Conservation (phyloP, 2,797 vertebrate genomes). For the Eulemur mongoz region DNA sequence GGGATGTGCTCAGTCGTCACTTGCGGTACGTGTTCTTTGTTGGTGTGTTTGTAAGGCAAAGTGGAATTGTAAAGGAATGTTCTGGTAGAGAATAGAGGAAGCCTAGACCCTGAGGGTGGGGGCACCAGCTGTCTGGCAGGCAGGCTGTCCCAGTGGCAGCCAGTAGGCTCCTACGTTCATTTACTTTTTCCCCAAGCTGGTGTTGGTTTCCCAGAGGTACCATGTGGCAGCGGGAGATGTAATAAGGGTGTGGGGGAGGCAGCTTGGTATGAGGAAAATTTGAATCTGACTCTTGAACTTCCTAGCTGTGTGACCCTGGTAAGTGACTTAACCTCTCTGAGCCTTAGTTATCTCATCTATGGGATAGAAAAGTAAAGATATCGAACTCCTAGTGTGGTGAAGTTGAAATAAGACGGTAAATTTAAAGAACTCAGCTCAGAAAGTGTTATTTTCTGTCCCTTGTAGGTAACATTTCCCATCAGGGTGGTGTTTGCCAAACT, state of each 20-base stretch:
- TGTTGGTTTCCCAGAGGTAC: not conserved
- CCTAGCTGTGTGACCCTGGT: not conserved
- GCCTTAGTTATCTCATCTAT: not conserved
- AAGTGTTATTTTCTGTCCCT: not conserved
- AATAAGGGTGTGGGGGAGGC: not conserved
- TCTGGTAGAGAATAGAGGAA: not conserved
- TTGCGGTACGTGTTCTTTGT: not conserved
- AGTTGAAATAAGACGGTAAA: not conserved
- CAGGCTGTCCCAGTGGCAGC: not conserved
- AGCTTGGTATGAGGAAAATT: not conserved
- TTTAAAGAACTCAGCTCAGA: not conserved
- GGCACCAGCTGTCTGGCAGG: not conserved
- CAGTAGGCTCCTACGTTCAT: not conserved
- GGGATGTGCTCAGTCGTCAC: not conserved
- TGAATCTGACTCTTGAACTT: not conserved
- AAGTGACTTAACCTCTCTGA: not conserved
- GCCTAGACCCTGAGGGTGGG: not conserved
- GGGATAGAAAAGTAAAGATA: not conserved
- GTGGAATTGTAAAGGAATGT: not conserved
- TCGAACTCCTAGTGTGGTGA: not conserved
- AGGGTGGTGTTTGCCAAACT: not conserved
- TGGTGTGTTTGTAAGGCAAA: not conserved
- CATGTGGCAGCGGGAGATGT: not conserved
- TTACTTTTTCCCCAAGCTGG: not conserved
- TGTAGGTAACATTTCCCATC: not conserved